A percentile compares a stretch with the other conserved stretches of the same genome.
Conservation (phyloP, 2,113 vertebrate genomes). For the Microtus montanus region DNA sequence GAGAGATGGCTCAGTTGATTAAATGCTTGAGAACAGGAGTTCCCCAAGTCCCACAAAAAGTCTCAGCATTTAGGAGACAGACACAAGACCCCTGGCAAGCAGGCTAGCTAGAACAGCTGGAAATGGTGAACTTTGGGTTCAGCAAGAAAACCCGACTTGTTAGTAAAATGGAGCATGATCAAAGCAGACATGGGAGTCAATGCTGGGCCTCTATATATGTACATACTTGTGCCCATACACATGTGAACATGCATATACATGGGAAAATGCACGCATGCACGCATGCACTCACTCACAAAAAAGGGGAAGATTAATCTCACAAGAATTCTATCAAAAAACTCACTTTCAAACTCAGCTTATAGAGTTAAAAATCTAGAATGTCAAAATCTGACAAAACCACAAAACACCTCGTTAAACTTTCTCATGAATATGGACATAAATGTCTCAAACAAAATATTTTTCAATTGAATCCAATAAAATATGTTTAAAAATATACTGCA, state of each 20-base stretch:
- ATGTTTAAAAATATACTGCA: constrained; percentile 1
- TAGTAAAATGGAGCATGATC: no score
- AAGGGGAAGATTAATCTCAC: background rate
- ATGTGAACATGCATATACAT: background rate
- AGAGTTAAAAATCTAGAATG: background rate
- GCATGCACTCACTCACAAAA: background rate
- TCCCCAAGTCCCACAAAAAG: background rate
- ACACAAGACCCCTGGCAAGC: background rate
- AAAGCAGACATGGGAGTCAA: background rate
- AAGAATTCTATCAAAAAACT: background rate
- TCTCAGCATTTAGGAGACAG: no score
- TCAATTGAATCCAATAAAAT: background rate
- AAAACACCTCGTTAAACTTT: background rate
- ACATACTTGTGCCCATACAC: no score
- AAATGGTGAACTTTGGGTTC: background rate
- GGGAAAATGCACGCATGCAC: background rate
- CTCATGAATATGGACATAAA: background rate
- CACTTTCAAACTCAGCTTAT: background rate
- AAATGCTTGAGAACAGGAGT: background rate
- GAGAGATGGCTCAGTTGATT: no score
- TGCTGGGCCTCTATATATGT: no score
- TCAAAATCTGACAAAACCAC: constrained; percentile 24
- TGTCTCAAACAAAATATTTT: constrained; percentile 17
- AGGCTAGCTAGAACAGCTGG: background rate
- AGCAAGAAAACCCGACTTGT: background rate